These are phyloP conservation scores for Bergia sp. DNA, from an alignment of 92 coral and sea anemone genomes.

Conservation along the genomic window DNA sequence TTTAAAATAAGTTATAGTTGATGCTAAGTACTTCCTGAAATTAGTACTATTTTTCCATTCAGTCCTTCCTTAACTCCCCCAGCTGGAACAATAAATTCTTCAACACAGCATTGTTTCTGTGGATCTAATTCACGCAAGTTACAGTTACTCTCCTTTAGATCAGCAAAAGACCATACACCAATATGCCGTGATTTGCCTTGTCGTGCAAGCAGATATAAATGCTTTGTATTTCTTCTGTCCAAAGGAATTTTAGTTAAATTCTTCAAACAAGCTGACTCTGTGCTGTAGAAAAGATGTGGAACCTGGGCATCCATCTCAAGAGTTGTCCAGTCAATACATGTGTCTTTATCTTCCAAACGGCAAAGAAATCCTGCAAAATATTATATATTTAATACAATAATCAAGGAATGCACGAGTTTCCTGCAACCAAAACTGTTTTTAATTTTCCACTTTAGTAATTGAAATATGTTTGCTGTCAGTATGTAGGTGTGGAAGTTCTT, in stretches of 20 bases:
- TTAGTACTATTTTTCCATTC: conserved; percentile 67
- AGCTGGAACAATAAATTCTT: conserved; percentile 69
- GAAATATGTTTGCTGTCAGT: no score
- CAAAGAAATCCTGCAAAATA: conserved; percentile 66
- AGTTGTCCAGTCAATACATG: conserved; percentile 45
- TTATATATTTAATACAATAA: not conserved
- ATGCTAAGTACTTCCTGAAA: conserved; percentile 24
- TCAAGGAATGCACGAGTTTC: not conserved
- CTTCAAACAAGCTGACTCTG: not conserved
- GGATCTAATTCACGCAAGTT: conserved; percentile 81
- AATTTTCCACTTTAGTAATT: no score
- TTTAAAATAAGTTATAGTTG: no score
- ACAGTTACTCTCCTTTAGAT: conserved; percentile 72
- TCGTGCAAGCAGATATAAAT: conserved; percentile 67
- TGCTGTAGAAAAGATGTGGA: conserved; percentile 37
- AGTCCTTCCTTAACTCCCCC: conserved; percentile 76
- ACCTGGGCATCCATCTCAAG: conserved; percentile 35
- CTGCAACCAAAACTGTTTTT: no score
- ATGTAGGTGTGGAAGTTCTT: not conserved
- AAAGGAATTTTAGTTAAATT: not conserved
- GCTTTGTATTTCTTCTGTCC: conserved; percentile 19
- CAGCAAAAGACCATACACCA: conserved; percentile 77
- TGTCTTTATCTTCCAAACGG: conserved; percentile 45
- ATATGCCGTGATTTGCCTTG: conserved; percentile 92
- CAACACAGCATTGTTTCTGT: conserved; percentile 47